phyloP scores from a whole-genome alignment of 2,888 invertebrate species.

The Strigamia maritima region DNA sequence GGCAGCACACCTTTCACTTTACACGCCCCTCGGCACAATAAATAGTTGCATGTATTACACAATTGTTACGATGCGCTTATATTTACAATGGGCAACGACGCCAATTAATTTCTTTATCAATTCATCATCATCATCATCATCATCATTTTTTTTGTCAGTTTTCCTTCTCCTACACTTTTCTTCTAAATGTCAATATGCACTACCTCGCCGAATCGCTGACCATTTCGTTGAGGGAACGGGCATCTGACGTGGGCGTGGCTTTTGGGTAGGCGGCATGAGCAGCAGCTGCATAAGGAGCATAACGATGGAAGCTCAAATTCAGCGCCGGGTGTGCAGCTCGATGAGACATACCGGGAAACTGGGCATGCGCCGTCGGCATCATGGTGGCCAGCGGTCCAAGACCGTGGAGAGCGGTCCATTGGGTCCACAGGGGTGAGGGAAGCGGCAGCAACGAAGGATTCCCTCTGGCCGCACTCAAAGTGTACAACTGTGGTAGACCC shows the following conservation, averaged over 20 bases:
- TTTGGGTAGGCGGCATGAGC: slow-evolving; percentile 37
- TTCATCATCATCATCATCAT: too few species aligned
- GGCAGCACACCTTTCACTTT: slow-evolving; percentile 22
- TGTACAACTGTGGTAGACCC: slow-evolving; percentile 41
- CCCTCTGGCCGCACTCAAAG: slow-evolving; percentile 41
- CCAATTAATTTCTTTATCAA: neutral
- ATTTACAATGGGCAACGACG: slow-evolving; percentile 17
- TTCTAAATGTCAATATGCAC: slow-evolving; percentile 16
- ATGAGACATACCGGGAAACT: slow-evolving; percentile 39
- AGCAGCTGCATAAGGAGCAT: slow-evolving; percentile 40
- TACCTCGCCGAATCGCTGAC: slow-evolving; percentile 40
- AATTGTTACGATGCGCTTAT: slow-evolving; percentile 17
- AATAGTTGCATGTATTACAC: slow-evolving; percentile 28
- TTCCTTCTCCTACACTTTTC: neutral
- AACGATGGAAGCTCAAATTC: slow-evolving; percentile 42
- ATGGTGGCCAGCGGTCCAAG: slow-evolving; percentile 47
- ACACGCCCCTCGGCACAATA: slow-evolving; percentile 28
- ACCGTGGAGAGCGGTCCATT: slow-evolving; percentile 62
- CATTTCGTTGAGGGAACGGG: slow-evolving; percentile 35
- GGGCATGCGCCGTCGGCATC: slow-evolving; percentile 39
- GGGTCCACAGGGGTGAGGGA: slow-evolving; percentile 60
- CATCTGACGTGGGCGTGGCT: slow-evolving; percentile 33
- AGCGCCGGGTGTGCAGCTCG: slow-evolving; percentile 32
- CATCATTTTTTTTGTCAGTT: slow-evolving; percentile 1
- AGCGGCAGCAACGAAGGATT: slow-evolving; percentile 43